Base-by-base conservation (phyloP, 2,113 vertebrate species). In the Salminus brasiliensis region DNA sequence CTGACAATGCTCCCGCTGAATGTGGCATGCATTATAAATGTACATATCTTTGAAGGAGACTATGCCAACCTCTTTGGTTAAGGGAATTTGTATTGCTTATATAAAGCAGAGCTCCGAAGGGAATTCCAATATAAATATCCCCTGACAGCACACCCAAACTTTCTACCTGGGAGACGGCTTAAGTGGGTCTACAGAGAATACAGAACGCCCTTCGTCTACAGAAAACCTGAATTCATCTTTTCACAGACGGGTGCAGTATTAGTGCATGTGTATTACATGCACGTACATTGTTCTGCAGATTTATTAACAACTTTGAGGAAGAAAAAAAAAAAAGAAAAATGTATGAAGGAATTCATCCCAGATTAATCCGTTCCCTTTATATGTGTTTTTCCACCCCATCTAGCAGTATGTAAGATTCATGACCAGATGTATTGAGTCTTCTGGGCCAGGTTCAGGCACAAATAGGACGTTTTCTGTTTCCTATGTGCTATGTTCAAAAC, bases 51-150 rank as follows among this genome's bases (percentile, higher is more conserved):
- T 65, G 18, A 34, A 65, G 23, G 52, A 25, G 52, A 25, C 3
- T 55, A 55, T 25, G 8, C 25, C 25, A 63, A 4, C 9, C 5
- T 39, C 2, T 8, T 59, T 27, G 10, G 13, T 29, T 16, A 21
- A 75, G 53, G 10, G 2, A 25, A 79, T 83, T 81, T 82, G 66
- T 43, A 68, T 34, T 43, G 75, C 47, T 41, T 27, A 77, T 77
- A 66, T 77, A 69, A 66, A 66, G 25, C 65, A 43, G 75, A 43
- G 27, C 41, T 69, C 75, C 59, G 29, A 57, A 41, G 47, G 65
- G 75, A 57, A 69, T 77, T 77, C 55, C 21, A 77, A 77, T 77
- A 77, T 43, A 77, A 59, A 77, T 69, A 69, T 69, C 63, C 39
- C 18, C 52, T 77, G 75, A 77, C 75, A 69, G 75, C 66, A 41